Conservation (phyloP, 2,888 invertebrate species). For the Venustoraphidia nigricollis region DNA sequence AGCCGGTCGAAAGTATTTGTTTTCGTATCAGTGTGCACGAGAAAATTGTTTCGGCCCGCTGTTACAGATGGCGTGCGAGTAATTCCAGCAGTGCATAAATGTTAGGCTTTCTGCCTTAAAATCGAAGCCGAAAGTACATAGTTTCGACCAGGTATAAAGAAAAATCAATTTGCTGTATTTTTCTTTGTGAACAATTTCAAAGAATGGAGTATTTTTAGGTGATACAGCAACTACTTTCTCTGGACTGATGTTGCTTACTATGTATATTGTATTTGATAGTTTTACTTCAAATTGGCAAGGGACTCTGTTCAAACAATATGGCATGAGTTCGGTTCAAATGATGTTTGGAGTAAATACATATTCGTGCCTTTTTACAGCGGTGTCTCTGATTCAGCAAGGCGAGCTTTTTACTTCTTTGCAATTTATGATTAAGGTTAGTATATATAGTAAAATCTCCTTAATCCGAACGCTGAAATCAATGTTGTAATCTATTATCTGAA, state of each 20-base stretch:
- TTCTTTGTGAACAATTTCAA: slow-evolving; percentile 5
- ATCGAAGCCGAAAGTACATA: too few relatives aligned
- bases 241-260: slow-evolving; percentile 67
- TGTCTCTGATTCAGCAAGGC: slow-evolving; percentile 73
- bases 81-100: too few relatives aligned
- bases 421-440: slow-evolving; percentile 47
- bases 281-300: slow-evolving; percentile 99
- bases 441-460: too few relatives aligned
- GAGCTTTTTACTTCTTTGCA: slow-evolving; percentile 54
- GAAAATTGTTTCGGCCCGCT: too few relatives aligned
- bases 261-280: slow-evolving; percentile 90
- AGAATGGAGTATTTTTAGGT: slow-evolving; percentile 20
- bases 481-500: too few relatives aligned
- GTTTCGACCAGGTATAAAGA: too few relatives aligned
- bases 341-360: slow-evolving; percentile 94
- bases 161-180: neutral
- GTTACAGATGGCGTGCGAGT: too few relatives aligned
- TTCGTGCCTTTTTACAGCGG: slow-evolving; percentile 75
- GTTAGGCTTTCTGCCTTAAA: too few relatives aligned
- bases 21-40: too few relatives aligned
- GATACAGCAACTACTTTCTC: slow-evolving; percentile 61
- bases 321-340: slow-evolving; percentile 76
- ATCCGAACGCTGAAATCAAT: too few relatives aligned
- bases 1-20: too few relatives aligned
- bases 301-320: slow-evolving; percentile 66